A percentile compares a stretch with the other conserved stretches of the same genome.
phyloP scores from a whole-genome alignment of 2,888 invertebrate genomes.

The Pseudococcus longispinus region DNA sequence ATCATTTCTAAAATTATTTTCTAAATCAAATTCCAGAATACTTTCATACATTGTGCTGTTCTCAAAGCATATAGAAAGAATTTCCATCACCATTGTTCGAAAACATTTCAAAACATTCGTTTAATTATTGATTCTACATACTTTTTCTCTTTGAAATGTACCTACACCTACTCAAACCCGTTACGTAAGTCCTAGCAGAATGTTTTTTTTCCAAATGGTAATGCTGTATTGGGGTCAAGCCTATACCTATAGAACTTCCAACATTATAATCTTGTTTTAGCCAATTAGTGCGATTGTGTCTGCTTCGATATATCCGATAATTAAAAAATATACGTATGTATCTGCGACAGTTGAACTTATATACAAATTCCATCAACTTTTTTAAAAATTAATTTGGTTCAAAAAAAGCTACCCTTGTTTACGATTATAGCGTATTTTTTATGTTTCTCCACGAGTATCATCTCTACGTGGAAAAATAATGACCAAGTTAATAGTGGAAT shows the following conservation, averaged over 20 bases:
- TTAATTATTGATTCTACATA: neutral
- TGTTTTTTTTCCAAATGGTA: neutral
- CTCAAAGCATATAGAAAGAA: too few species aligned
- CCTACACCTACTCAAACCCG: neutral
- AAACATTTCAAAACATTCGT: neutral
- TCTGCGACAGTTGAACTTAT: neutral
- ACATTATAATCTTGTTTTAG: constrained; percentile 14
- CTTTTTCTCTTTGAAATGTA: neutral
- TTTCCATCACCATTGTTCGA: neutral
- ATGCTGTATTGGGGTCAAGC: constrained; percentile 10
- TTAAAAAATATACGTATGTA: neutral
- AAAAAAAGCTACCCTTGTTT: neutral
- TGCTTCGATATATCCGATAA: neutral
- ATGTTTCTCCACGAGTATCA: neutral
- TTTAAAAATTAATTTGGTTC: neutral
- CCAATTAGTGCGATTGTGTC: neutral
- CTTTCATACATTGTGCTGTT: neutral
- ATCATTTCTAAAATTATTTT: neutral
- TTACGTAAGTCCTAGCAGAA: neutral
- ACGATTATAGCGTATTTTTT: neutral
- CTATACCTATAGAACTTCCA: constrained; percentile 17
- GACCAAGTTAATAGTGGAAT: neutral
- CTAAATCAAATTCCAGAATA: neutral
- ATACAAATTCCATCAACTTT: neutral
- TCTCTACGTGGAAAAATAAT: neutral